Evolutionary conservation across 2,113 vertebrate genomes (phyloP), one percentile per base, ranked within the genome.

Genomic region (Onychostoma macrolepis): DNA sequence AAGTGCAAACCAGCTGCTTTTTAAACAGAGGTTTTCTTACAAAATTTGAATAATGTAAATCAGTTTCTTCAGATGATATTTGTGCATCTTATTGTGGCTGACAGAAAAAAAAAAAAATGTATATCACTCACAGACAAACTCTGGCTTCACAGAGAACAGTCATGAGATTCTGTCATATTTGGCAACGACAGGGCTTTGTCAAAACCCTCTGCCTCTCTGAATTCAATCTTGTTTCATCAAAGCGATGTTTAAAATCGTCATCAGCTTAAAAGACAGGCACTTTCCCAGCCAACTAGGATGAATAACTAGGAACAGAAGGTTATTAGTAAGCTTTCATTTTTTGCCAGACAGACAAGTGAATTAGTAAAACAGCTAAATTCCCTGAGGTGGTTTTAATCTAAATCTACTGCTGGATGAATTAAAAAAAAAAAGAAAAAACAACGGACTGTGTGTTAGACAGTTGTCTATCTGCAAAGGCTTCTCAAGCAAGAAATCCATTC

Each of bases 311-410:
- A 79, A 61, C 24, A 65, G 58, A 61, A 86, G 58, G 76, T 87
- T 80, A 86, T 80, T 88, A 83, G 83, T 50, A 65, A 80, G 87
- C 69, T 87, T 58, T 80, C 69, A 36, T 82, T 88, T 86, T 74
- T 86, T 84, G 80, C 72, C 84, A 88, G 80, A 80, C 43, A 77
- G 71, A 61, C 30, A 75, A 38, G 89, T 77, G 78, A 88, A 87
- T 90, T 85, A 90, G 87, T 83, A 89, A 91, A 91, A 63, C 85
- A 78, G 86, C 80, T 82, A 92, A 89, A 89, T 86, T 86, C 87
- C 84, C 65, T 65, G 24, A 90, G 90, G 78, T 90, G 77, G 88
- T 90, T 90, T 83, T 83, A 84, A 87, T 87, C 69, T 86, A 87
- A 86, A 86, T 86, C 48, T 41, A 48, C 17, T 45, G 63, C 63